Evolutionary conservation across 2,888 invertebrate genomes (phyloP).

Genomic region (Argynnis bischoffii): DNA sequence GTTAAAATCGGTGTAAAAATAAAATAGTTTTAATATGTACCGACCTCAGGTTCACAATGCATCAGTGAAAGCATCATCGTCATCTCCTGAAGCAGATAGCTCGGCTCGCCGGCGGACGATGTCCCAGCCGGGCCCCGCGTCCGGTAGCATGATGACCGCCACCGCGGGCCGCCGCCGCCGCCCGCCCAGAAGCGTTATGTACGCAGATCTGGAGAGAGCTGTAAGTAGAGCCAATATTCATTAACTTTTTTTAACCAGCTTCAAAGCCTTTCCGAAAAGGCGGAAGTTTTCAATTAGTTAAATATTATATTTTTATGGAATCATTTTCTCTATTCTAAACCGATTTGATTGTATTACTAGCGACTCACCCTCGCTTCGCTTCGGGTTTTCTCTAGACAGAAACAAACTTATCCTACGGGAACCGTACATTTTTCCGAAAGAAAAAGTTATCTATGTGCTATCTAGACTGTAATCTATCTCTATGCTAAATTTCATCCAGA

Average conservation of each 20-base stretch:
- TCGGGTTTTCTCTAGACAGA: no score
- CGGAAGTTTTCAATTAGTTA: background rate
- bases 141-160: constrained; percentile 63
- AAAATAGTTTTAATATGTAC: background rate
- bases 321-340: no score
- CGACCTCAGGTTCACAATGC: constrained; percentile 59
- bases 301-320: no score
- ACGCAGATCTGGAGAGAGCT: constrained; percentile 59
- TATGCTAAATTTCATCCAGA: no score
- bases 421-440: no score
- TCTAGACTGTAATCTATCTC: no score
- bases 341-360: no score
- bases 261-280: no score
- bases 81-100: constrained; percentile 44
- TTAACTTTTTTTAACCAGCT: background rate
- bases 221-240: constrained; percentile 46
- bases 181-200: constrained; percentile 61
- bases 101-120: constrained; percentile 58
- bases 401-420: no score
- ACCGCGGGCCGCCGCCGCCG: constrained; percentile 63
- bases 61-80: constrained; percentile 46
- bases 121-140: constrained; percentile 70
- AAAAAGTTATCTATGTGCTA: no score
- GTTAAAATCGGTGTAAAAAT: background rate
- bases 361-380: no score